Conservation (phyloP, 2,888 invertebrate species). For the Myopa testacea region DNA sequence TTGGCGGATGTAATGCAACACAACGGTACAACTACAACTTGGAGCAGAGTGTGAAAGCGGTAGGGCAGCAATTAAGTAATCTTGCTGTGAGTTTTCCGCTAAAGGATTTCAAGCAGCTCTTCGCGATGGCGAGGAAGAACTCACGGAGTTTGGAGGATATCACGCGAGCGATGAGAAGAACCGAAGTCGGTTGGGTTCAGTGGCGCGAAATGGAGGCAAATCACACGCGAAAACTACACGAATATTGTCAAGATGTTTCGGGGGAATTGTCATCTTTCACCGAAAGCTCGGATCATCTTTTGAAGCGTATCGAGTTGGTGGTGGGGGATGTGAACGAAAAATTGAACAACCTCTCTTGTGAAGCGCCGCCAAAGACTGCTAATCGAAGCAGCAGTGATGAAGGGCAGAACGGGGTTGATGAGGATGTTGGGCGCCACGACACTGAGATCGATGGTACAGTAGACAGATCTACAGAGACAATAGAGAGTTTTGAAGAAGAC, state of each 20-base stretch:
- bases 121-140: slow-evolving; percentile 48
- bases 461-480: neutral
- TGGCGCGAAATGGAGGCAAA: slow-evolving; percentile 53
- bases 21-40: slow-evolving; percentile 45
- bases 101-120: slow-evolving; percentile 51
- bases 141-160: slow-evolving; percentile 60
- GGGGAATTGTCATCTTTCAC: slow-evolving; percentile 61
- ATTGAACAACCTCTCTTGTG: slow-evolving; percentile 31
- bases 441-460: slow-evolving; percentile 19
- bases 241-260: slow-evolving; percentile 58
- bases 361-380: neutral
- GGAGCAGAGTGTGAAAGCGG: slow-evolving; percentile 47
- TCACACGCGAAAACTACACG: slow-evolving; percentile 43
- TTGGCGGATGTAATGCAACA: slow-evolving; percentile 43
- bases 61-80: slow-evolving; percentile 50
- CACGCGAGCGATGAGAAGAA: slow-evolving; percentile 54
- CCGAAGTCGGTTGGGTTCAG: slow-evolving; percentile 60
- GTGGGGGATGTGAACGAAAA: slow-evolving; percentile 55
- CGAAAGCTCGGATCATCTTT: slow-evolving; percentile 59
- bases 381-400: neutral
- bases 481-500: slow-evolving; percentile 3
- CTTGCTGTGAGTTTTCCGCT: slow-evolving; percentile 37
- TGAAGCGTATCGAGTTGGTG: slow-evolving; percentile 61
- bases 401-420: neutral
- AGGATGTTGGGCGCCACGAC: slow-evolving; percentile 17